phyloP scores from a whole-genome alignment of 2,888 invertebrate genomes.

The Invenusta paracnida region DNA sequence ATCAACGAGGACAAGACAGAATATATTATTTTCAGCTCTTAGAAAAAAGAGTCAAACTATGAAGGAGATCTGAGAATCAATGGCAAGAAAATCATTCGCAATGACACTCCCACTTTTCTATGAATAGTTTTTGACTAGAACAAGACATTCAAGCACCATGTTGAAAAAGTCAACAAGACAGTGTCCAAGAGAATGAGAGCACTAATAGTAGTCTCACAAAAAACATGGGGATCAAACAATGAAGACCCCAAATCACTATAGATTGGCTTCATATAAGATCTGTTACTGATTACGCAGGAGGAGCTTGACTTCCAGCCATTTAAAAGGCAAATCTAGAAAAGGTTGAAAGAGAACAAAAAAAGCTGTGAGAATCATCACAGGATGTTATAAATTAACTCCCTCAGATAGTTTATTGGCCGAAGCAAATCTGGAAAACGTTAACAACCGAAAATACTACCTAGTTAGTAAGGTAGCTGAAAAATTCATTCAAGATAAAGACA shows the following conservation, averaged over 20 bases:
- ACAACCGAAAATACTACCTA: too few species aligned
- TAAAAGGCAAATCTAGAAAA: neutral
- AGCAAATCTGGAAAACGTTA: too few species aligned
- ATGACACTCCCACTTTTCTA: neutral
- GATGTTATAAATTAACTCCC: neutral
- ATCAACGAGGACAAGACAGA: slow-evolving; percentile 28
- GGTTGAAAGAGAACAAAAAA: neutral
- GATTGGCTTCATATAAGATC: neutral
- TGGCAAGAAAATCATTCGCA: neutral
- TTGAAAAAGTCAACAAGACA: neutral
- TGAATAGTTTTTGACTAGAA: neutral
- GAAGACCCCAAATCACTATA: neutral
- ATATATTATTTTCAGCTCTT: neutral
- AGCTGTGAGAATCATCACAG: neutral
- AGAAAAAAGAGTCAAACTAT: neutral
- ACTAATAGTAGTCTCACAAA: neutral
- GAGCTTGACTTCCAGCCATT: neutral
- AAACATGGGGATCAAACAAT: neutral
- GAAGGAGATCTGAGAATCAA: neutral
- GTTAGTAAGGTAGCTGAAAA: too few species aligned
- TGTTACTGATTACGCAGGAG: neutral
- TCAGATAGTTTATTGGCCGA: neutral
- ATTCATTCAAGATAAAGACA: too few species aligned
- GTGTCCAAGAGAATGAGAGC: neutral
- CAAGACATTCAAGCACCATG: neutral